Percentiles rank a stretch among this genome's conserved stretches.
Conservation (phyloP, 2,888 invertebrate species). For the Zygothrica quintamaculata region DNA sequence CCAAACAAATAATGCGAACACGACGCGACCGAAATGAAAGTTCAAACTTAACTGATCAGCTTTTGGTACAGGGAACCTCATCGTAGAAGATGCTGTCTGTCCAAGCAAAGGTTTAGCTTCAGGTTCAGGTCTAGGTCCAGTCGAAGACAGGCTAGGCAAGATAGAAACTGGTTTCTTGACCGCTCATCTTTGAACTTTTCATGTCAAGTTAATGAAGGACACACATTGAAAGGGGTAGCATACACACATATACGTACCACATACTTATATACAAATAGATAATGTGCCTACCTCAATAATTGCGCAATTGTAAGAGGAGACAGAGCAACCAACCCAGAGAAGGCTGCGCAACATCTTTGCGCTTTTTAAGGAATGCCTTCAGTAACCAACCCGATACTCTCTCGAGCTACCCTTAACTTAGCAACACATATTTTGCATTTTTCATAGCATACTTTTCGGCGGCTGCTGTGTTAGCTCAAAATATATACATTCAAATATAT, state of each 20-base stretch:
- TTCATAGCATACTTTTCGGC: slow-evolving; percentile 64
- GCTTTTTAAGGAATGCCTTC: slow-evolving; percentile 37
- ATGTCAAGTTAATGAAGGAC: slow-evolving; percentile 57
- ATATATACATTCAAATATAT: slow-evolving; percentile 29
- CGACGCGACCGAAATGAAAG: slow-evolving; percentile 78
- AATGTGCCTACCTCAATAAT: slow-evolving; percentile 77
- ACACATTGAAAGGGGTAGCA: slow-evolving; percentile 49
- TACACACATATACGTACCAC: slow-evolving; percentile 2
- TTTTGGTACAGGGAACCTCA: slow-evolving; percentile 33
- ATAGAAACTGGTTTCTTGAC: slow-evolving; percentile 66
- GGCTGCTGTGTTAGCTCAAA: slow-evolving; percentile 3
- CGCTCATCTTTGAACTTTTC: slow-evolving; percentile 74
- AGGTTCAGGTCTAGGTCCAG: slow-evolving; percentile 56
- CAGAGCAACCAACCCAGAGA: slow-evolving; percentile 51
- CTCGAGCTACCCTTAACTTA: slow-evolving; percentile 43
- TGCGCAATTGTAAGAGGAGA: slow-evolving; percentile 55
- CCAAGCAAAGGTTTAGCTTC: slow-evolving; percentile 14
- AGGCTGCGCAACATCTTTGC: slow-evolving; percentile 46
- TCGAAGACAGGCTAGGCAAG: slow-evolving; percentile 70
- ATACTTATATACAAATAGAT: slow-evolving; percentile 29
- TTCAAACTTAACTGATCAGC: slow-evolving; percentile 77
- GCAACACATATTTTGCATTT: slow-evolving; percentile 44
- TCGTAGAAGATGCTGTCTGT: slow-evolving; percentile 51
- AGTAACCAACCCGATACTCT: slow-evolving; percentile 27
- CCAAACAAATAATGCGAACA: slow-evolving; percentile 57